Evolutionary conservation across 2,888 invertebrate species (phyloP).

Genomic region (Acanthoscelides obtectus): DNA sequence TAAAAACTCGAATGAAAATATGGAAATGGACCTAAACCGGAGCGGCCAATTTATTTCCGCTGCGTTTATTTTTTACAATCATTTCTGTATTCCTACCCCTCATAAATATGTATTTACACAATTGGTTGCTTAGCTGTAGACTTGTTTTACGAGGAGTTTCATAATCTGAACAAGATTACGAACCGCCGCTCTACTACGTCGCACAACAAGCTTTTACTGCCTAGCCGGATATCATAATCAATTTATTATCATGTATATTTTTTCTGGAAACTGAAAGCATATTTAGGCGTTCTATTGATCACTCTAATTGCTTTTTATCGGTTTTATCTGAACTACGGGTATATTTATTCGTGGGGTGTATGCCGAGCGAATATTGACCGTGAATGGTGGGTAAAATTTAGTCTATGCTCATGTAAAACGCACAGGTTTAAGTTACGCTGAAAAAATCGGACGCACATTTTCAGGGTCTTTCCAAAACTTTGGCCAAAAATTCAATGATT

Average conservation of each 20-base stretch:
- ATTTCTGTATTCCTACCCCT: constrained; percentile 8
- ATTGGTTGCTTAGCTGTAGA: constrained; percentile 30
- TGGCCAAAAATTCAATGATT: too few species aligned
- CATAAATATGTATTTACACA: constrained; percentile 34
- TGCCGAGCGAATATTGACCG: too few species aligned
- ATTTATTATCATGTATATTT: constrained; percentile 30
- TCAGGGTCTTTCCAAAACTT: too few species aligned
- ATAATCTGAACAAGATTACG: constrained; percentile 30
- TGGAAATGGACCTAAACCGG: background rate
- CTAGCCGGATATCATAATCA: constrained; percentile 23
- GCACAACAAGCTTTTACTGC: constrained; percentile 22
- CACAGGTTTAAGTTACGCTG: too few species aligned
- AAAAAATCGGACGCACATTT: too few species aligned
- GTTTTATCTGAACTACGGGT: background rate
- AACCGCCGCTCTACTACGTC: constrained; percentile 21
- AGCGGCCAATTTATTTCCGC: background rate
- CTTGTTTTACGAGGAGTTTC: constrained; percentile 28
- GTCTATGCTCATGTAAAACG: too few species aligned
- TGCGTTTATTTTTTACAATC: constrained; percentile 1
- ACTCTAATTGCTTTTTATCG: background rate
- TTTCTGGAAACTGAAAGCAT: too few species aligned
- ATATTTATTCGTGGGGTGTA: too few species aligned
- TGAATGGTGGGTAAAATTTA: too few species aligned
- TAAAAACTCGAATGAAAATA: background rate
- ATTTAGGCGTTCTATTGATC: constrained; percentile 2